Evolutionary conservation across 2,113 vertebrate genomes (phyloP), one percentile per base, ranked within the genome.

Genomic region (Etheostoma cragini): DNA sequence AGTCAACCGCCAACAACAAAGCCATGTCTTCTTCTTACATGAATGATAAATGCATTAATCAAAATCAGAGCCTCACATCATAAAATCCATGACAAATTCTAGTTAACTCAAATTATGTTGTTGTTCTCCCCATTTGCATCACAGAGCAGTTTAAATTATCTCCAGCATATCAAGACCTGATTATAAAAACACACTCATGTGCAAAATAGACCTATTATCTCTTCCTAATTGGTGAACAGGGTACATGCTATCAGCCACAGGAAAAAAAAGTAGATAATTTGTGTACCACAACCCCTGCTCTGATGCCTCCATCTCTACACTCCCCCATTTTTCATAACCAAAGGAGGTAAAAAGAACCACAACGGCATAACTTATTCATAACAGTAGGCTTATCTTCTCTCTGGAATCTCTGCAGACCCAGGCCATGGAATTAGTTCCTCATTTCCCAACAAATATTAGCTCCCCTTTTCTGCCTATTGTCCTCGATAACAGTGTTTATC

Each of bases 131-230:
- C 58, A 24, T 83, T 90, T 89, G 85, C 87, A 88, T 92, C 88
- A 91, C 90, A 83, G 90, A 82, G 81, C 77, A 84, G 86, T 92
- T 93, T 86, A 90, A 91, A 92, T 95, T 94, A 94, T 95, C 94
- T 88, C 84, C 85, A 88, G 89, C 90, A 90, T 88, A 94, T 94
- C 93, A 88, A 89, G 89, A 91, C 78, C 86, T 87, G 94, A 95
- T 95, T 95, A 94, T 87, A 93, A 94, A 94, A 96, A 95, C 92
- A 95, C 93, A 94, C 87, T 94, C 91, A 92, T 93, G 93, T 94
- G 94, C 93, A 95, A 95, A 95, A 94, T 94, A 94, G 92, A 91
- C 87, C 94, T 84, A 96, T 96, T 95, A 95, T 94, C 94, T 88
- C 74, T 24, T 87, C 71, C 90, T 95, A 91, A 95, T 94, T 94